Base-by-base conservation (phyloP, 2,113 vertebrate genomes). In the Tupaia chinensis region DNA sequence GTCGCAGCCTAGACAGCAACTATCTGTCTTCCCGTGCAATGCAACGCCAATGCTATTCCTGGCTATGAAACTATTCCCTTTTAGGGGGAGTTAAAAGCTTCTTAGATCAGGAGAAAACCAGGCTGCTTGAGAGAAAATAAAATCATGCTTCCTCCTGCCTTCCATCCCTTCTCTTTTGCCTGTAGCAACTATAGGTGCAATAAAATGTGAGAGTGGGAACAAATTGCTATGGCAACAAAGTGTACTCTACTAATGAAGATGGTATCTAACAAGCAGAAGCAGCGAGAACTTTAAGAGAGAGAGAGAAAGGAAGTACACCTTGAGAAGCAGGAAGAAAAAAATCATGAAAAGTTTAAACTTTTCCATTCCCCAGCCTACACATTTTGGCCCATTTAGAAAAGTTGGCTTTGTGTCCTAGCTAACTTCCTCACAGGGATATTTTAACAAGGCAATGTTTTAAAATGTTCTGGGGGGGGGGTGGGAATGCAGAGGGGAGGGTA, bases 211-310 rank as follows among this genome's bases (percentile, higher is more conserved):
- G 93, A 97, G 95, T 92, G 90, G 97, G 93, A 98, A 98, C 65
- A 7, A 95, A 98, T 99, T 98, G 96, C 98, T 98, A 98, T 98
- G 98, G 98, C 98, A 99, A 99, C 98, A 97, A 97, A 98, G 87
- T 98, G 92, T 97, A 93, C 97, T 98, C 97, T 97, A 97, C 96
- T 98, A 98, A 98, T 94, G 96, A 98, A 98, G 70, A 94, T 82
- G 96, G 34, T 76, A 60, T 97, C 89, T 97, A 98, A 98, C 76
- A 94, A 97, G 93, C 70, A 91, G 90, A 90, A 78, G 0, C 87
- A 89, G 93, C 90, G 70, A 88, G 95, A 97, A 97, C 96, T 97
- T 97, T 89, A 81, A 97, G 81, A 68, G 34, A 72, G 91, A 93
- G 76, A 72, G 22, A 84, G n/a, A n/a, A 61, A 85, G 60, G 73